Base-by-base conservation (phyloP, 2,888 invertebrate genomes). In the Palloptera scutellata region DNA sequence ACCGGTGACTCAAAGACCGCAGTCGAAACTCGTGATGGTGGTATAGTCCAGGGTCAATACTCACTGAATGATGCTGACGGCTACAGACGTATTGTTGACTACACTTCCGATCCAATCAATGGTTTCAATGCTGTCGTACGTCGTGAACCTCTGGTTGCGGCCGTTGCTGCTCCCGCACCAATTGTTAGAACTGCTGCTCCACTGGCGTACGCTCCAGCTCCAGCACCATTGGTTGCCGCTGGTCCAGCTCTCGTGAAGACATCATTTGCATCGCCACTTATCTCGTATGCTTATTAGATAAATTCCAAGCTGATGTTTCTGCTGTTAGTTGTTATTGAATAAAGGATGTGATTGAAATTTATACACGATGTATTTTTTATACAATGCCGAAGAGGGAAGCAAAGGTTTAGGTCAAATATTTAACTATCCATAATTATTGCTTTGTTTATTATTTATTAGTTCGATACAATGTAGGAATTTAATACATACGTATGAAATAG, bases 61-160 rank as follows among this genome's bases (percentile, higher is more conserved):
- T 85, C 85, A 3, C 74, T 86, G 72, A 78, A 83, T 67, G 86
- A 86, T 67, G 80, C 86, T 68, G 86, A 86, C 77, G 86, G 86
- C 11, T 81, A 79, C 66, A 78, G 84, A 68, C 81, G 85, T 52
- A 83, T 82, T 74, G 85, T 85, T 57, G 85, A 85, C 73, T 85
- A 85, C 69, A 82, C 84, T 20, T 81, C 85, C 64, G 85, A 85
- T 71, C 77, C 85, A 60, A 75, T 84, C 65, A 83, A 85, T 64
- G 85, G 85, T 48, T 85, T 85, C 74, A 85, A 85, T 65, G 85
- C 85, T 61, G 82, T 85, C 19, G 85, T 85, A 9, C 80, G 80
- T 9, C 83, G 84, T 64, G 84, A 83, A 66, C 83, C 83, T 43
- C 70, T 84, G 67, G 76, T 78, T 12, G 83, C 79, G 53, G 79